Percentiles rank a stretch among this genome's conserved stretches.
These are phyloP conservation scores for Prunella strophiata DNA, from an alignment of 2,797 vertebrate species.

Conservation along the genomic window DNA sequence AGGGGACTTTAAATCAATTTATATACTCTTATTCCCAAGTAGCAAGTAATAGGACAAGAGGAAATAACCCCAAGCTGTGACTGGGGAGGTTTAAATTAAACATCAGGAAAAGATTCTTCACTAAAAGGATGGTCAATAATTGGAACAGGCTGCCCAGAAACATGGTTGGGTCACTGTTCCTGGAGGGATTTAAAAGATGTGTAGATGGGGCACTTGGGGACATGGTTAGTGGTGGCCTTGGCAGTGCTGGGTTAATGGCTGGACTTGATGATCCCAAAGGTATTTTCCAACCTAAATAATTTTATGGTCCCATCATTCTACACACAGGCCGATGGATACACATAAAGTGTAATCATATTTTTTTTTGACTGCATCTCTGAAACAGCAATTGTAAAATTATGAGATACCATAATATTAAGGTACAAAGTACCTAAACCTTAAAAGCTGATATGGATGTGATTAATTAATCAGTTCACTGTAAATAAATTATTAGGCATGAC, in stretches of 20 bases:
- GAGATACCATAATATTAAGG: background rate
- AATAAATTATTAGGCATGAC: background rate
- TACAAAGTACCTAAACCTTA: background rate
- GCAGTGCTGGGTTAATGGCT: too few species aligned
- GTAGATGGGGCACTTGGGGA: background rate
- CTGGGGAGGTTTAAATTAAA: background rate
- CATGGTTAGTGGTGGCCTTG: background rate
- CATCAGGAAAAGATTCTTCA: background rate
- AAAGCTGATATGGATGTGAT: background rate
- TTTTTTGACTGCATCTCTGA: background rate
- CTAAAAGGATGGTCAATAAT: background rate
- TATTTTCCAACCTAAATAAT: background rate
- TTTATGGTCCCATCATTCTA: background rate
- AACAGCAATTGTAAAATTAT: background rate
- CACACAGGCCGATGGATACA: background rate
- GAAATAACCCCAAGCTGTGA: background rate
- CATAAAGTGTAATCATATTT: rapidly evolving
- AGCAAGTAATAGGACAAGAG: background rate
- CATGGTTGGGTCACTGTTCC: too few species aligned
- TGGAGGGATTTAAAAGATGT: background rate
- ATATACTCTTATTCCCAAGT: background rate
- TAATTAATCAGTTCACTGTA: background rate
- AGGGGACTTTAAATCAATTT: background rate
- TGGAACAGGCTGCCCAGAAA: background rate
- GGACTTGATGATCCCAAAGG: background rate